A percentile compares a stretch with the other conserved stretches of the same genome.
Conservation (phyloP, 2,888 invertebrate genomes). For the Epiblema foenella region DNA sequence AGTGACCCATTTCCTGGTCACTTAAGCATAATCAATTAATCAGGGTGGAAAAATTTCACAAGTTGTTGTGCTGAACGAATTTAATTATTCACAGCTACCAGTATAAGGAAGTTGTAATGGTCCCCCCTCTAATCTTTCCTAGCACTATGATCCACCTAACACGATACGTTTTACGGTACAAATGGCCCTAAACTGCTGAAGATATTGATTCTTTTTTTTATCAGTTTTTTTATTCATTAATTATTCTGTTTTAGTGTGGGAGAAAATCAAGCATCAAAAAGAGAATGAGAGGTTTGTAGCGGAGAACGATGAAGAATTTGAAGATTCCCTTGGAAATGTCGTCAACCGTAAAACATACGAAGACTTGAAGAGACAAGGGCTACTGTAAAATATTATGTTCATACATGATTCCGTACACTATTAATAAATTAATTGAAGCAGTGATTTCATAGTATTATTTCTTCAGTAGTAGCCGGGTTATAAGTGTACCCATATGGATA, state of each 20-base stretch:
- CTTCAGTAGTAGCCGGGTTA: background rate
- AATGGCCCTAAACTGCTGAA: too few relatives aligned
- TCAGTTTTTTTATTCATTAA: background rate
- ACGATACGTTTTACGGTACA: too few relatives aligned
- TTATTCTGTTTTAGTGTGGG: slow-evolving; percentile 91
- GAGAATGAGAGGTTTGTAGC: slow-evolving; percentile 98
- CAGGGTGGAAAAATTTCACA: too few relatives aligned
- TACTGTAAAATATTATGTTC: slow-evolving; percentile 87
- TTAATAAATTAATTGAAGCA: slow-evolving; percentile 6
- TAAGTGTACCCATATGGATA: background rate
- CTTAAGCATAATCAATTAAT: too few relatives aligned
- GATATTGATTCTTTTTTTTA: too few relatives aligned
- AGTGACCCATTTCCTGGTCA: too few relatives aligned
- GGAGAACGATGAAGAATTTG: slow-evolving; percentile 99
- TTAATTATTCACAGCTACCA: too few relatives aligned
- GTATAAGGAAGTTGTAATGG: too few relatives aligned
- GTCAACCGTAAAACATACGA: slow-evolving; percentile 99
- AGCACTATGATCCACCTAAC: too few relatives aligned
- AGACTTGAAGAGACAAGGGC: slow-evolving; percentile 98
- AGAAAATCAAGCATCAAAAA: slow-evolving; percentile 97
- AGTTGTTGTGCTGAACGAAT: too few relatives aligned
- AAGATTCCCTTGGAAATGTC: slow-evolving; percentile 99
- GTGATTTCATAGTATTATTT: background rate
- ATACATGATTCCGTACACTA: background rate
- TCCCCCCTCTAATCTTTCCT: too few relatives aligned